phyloP scores from a whole-genome alignment of 2,888 invertebrate species.

The Brachyptera putata region DNA sequence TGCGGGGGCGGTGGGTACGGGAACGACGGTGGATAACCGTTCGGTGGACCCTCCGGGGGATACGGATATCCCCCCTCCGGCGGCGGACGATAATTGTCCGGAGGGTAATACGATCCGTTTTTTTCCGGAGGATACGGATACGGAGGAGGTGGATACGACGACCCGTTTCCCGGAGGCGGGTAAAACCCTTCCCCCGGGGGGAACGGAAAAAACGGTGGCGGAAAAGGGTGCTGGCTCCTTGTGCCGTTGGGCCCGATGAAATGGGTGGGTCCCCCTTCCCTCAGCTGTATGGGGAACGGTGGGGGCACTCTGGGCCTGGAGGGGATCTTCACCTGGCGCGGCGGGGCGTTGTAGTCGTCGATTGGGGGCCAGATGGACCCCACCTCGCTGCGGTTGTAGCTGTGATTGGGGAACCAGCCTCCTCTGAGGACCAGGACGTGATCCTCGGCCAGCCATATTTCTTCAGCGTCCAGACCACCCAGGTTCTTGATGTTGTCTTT shows the following conservation, averaged over 20 bases:
- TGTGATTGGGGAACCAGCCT: conserved; percentile 58
- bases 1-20: conserved; percentile 40
- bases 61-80: conserved; percentile 41
- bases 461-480: conserved; percentile 77
- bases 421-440: conserved; percentile 79
- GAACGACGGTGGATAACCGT: conserved; percentile 60
- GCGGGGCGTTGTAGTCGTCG: conserved; percentile 77
- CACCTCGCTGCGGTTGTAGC: conserved; percentile 39
- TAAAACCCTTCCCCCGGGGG: conserved; percentile 52
- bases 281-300: conserved; percentile 89
- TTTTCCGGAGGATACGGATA: conserved; percentile 29
- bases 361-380: conserved; percentile 70
- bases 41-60: conserved; percentile 46
- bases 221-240: conserved; percentile 51
- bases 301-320: conserved; percentile 79
- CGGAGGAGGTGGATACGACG: conserved; percentile 27
- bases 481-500: conserved; percentile 73
- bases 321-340: conserved; percentile 80
- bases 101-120: conserved; percentile 43
- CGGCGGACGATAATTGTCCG: conserved; percentile 59
- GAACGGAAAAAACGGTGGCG: conserved; percentile 42
- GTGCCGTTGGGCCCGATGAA: conserved; percentile 54
- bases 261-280: conserved; percentile 80
- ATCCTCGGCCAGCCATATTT: conserved; percentile 88
- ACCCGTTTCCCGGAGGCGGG: conserved; percentile 47